Base-by-base conservation (phyloP, 2,888 invertebrate genomes). In the Sphinx pinastri region DNA sequence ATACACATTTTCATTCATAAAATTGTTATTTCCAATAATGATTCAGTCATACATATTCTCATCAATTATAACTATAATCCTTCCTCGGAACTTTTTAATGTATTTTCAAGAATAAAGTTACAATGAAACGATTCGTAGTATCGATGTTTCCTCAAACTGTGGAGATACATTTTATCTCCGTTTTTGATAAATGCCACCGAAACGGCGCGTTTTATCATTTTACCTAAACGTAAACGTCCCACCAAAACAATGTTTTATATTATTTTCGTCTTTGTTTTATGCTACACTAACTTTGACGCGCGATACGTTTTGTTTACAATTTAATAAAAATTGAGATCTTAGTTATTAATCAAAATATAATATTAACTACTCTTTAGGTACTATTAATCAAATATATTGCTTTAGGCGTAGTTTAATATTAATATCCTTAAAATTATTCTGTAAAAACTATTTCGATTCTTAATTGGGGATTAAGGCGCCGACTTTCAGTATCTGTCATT, bases 131-230 rank as follows among this genome's bases (percentile, higher is more conserved):
- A 12, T 47, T 47, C 45, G 25, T 6, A 13, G 47, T 47, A 47
- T 13, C 2, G 38, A n/a, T 31, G 38, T 25, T 58, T 3, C 47
- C 47, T 10, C 47, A 19, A 47, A 47, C 7, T 13, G 7, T 12
- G 60, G n/a, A 59, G 60, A 63, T 63, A 63, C 16, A 38, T 47
- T 60, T 60, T 16, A 19, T 19, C 16, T 19, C n/a, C 10, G 14
- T 47, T 38, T 60, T 63, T 12, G 47, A 63, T 16, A 63, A 63
- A 63, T 47, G 45, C 19, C 11, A 63, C 47, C 60, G 60, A 63
- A 63, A 47, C 60, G 60, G 45, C 38, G 14, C 60, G 45, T 11
- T 19, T 47, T 12, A 47, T 63, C 47, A 63, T 63, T 63, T 63
- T 63, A 47, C 60, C 11, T 47, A 63, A 49, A 63, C 60, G 60